Percentiles rank a stretch among this genome's conserved stretches.
Conservation (phyloP, 1,140 invertebrate species). For the Drosophila funebris region DNA sequence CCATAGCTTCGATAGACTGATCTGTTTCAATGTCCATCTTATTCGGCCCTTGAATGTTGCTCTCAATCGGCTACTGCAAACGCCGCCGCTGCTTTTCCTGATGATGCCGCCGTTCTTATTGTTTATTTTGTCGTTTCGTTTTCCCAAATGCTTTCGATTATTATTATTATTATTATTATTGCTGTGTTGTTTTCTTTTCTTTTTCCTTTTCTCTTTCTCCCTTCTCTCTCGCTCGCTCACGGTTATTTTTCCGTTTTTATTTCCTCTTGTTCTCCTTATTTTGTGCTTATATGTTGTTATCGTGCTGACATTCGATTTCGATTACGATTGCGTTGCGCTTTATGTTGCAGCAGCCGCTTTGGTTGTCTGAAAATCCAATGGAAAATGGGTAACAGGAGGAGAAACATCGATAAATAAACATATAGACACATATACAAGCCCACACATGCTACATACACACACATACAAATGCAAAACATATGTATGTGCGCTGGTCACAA, state of each 20-base stretch:
- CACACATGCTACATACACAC: constrained; percentile 5
- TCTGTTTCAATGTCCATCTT: constrained; percentile 84
- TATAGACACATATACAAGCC: constrained; percentile 6
- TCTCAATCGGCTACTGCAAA: constrained; percentile 34
- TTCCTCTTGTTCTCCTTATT: not conserved
- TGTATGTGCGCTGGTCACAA: constrained; percentile 37
- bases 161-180: not conserved
- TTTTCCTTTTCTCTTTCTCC: not conserved
- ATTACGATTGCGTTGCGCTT: constrained; percentile 22
- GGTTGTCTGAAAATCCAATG: constrained; percentile 29
- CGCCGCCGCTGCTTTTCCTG: constrained; percentile 24
- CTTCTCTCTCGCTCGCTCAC: not conserved
- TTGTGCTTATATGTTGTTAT: constrained; percentile 22
- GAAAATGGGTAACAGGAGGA: constrained; percentile 25
- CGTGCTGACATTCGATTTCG: constrained; percentile 40
- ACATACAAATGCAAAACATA: not conserved
- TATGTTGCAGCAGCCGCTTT: constrained; percentile 34
- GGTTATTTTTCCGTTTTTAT: not conserved
- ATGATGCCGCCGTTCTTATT: constrained; percentile 10
- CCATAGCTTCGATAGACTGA: constrained; percentile 83
- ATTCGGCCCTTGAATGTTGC: constrained; percentile 60
- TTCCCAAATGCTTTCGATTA: not conserved
- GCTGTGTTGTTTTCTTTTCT: not conserved
- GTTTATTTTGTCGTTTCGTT: not conserved
- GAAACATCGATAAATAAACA: constrained; percentile 48